phyloP scores from a whole-genome alignment of 35 echinoderm and acorn worm genomes.

The Anneissia japonica region DNA sequence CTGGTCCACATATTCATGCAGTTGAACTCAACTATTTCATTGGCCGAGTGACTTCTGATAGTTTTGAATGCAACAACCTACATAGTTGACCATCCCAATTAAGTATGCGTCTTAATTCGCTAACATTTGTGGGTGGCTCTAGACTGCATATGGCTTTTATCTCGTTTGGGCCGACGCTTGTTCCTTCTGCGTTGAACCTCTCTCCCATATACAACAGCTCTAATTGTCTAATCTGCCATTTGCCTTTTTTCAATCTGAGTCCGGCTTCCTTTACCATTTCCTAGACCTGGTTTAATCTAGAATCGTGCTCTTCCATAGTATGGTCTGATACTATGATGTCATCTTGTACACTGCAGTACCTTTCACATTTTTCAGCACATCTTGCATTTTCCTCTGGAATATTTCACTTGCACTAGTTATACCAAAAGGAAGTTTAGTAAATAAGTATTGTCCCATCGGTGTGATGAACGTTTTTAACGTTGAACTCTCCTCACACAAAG shows the following conservation, averaged over 20 bases:
- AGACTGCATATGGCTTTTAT: conserved; percentile 7
- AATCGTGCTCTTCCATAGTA: conserved; percentile 40
- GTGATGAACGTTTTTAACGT: conserved; percentile 32
- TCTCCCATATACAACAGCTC: too few relatives aligned
- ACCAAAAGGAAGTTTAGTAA: conserved; percentile 27
- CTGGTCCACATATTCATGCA: neutral
- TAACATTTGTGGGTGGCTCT: conserved; percentile 10
- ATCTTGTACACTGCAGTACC: conserved; percentile 1
- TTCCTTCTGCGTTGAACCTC: conserved; percentile 9
- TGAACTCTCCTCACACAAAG: conserved; percentile 12
- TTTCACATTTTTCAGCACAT: conserved; percentile 22
- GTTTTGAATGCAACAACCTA: neutral
- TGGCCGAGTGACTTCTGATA: neutral
- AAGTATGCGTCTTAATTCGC: neutral
- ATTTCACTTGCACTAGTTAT: conserved; percentile 40
- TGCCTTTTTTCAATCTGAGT: conserved; percentile 44
- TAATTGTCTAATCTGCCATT: too few relatives aligned
- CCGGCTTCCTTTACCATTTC: conserved; percentile 26
- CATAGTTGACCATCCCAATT: conserved; percentile 8
- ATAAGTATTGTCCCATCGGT: conserved; percentile 30
- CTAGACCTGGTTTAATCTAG: conserved; percentile 23
- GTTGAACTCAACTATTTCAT: too few relatives aligned
- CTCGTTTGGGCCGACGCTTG: conserved; percentile 9
- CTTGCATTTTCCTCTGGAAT: conserved; percentile 34
- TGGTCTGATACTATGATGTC: conserved; percentile 17